Percentiles rank a stretch among this genome's conserved stretches.
These are phyloP conservation scores for Drosophila saltans DNA, from an alignment of 1,140 invertebrate species.

Conservation along the genomic window DNA sequence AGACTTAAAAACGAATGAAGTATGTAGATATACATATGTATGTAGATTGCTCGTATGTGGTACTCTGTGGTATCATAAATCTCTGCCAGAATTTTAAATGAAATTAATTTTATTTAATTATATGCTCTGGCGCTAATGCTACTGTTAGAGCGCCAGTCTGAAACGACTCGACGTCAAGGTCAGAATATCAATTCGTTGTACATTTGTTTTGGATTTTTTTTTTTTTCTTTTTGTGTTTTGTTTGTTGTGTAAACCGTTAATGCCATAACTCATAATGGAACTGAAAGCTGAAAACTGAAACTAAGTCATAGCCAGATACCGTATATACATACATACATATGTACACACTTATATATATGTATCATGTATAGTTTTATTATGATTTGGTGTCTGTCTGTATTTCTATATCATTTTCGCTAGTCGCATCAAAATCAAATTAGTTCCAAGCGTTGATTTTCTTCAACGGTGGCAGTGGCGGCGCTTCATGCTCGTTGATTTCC, in stretches of 20 bases:
- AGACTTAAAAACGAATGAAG: conserved; percentile 7
- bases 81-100: conserved; percentile 57
- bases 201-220: background rate
- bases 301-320: conserved; percentile 40
- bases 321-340: too few species aligned
- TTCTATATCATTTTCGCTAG: conserved; percentile 69
- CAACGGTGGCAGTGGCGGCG: conserved; percentile 38
- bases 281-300: conserved; percentile 22
- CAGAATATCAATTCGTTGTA: conserved; percentile 45
- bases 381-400: conserved; percentile 19
- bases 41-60: background rate
- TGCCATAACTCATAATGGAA: conserved; percentile 64
- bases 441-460: conserved; percentile 78
- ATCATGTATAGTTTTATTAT: conserved; percentile 20
- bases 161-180: conserved; percentile 51
- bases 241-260: conserved; percentile 60
- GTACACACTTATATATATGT: background rate
- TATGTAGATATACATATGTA: background rate
- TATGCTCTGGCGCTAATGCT: conserved; percentile 57
- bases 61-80: conserved; percentile 51
- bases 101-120: conserved; percentile 78
- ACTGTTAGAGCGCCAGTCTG: conserved; percentile 50
- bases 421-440: conserved; percentile 81
- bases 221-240: conserved; percentile 24
- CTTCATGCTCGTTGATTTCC: conserved; percentile 77